Base-by-base conservation (phyloP, 1,140 invertebrate genomes). In the Bathynomus jamesi region DNA sequence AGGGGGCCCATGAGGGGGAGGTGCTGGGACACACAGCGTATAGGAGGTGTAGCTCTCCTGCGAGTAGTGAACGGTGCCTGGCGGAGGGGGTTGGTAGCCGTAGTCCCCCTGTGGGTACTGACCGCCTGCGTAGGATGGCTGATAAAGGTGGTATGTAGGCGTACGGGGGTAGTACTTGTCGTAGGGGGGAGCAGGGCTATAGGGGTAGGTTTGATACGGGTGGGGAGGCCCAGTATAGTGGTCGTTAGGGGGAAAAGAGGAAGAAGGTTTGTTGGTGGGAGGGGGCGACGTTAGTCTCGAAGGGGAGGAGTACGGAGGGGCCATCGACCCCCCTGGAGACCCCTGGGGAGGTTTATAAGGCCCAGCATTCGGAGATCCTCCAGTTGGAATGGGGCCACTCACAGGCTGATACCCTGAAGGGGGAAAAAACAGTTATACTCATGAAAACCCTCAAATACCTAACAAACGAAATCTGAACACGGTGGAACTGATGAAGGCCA, bases 401-500 rank as follows among this genome's bases (percentile, higher is more conserved):
- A 77, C 76, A 69, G 76, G 76, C 72, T 77, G 76, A 70, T 77
- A 77, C 67, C 73, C 76, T 77, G 76, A 65, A 73, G n/a, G n/a
- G n/a, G n/a, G n/a, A n/a, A n/a, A n/a, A n/a, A n/a, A n/a, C n/a
- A n/a, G n/a, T n/a, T 70, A 27, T 64, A 70, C 68, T 70, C 69
- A 65, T 65, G 69, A 74, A 69, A 69, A 46, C n/a, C 67, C 69
- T 70, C 72, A 68, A 61, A 66, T 30, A 67, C 32, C 40, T 63
- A 28, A 70, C 61, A 32, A 28, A 69, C 67, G 31, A 29, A 46
- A 46, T n/a, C 40, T 46, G 40, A 46, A n/a, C 40, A 10, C 40
- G 10, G 40, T n/a, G 40, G 40, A 10, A 46, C 40, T n/a, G n/a
- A n/a, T n/a, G n/a, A n/a, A n/a, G n/a, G n/a, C n/a, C n/a, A n/a